These are phyloP conservation scores for Synanthedon andrenaeformis DNA, from an alignment of 2,888 invertebrate genomes.

Conservation along the genomic window DNA sequence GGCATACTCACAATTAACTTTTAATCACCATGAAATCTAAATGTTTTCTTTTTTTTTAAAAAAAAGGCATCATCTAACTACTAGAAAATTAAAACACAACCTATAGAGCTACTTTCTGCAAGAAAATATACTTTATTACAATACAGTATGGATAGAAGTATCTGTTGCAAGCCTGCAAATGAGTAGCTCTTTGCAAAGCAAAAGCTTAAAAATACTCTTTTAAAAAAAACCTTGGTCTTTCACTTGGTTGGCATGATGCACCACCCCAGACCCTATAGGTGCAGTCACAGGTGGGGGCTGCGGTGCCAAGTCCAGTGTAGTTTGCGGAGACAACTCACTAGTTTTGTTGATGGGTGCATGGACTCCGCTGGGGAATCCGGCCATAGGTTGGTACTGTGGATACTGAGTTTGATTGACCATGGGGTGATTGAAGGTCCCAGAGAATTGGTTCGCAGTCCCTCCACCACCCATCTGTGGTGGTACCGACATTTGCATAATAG, in stretches of 20 bases:
- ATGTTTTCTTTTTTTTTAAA: too few relatives aligned
- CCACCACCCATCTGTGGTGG: slow-evolving; percentile 76
- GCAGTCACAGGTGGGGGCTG: slow-evolving; percentile 43
- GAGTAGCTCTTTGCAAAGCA: slow-evolving; percentile 46
- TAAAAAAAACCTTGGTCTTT: slow-evolving; percentile 70
- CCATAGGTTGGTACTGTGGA: slow-evolving; percentile 64
- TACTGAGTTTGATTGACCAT: slow-evolving; percentile 73
- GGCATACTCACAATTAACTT: too few relatives aligned
- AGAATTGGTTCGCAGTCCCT: slow-evolving; percentile 72
- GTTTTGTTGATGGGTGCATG: slow-evolving; percentile 61
- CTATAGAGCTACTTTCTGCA: too few relatives aligned
- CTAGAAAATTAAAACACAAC: too few relatives aligned
- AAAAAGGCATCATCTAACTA: too few relatives aligned
- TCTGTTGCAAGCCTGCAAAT: slow-evolving; percentile 24
- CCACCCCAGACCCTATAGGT: slow-evolving; percentile 60
- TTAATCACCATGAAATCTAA: too few relatives aligned
- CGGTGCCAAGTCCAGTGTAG: slow-evolving; percentile 48
- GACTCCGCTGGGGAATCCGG: slow-evolving; percentile 60
- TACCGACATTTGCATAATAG: slow-evolving; percentile 93
- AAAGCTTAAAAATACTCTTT: slow-evolving; percentile 33
- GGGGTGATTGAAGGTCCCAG: slow-evolving; percentile 76
- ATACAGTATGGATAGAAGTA: background rate
- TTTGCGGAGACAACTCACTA: slow-evolving; percentile 67
- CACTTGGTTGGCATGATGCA: slow-evolving; percentile 61
- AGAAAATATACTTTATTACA: too few relatives aligned